Percentiles rank a stretch among this genome's conserved stretches.
Conservation (phyloP, 2,888 invertebrate genomes). For the Zonitis immaculata region DNA sequence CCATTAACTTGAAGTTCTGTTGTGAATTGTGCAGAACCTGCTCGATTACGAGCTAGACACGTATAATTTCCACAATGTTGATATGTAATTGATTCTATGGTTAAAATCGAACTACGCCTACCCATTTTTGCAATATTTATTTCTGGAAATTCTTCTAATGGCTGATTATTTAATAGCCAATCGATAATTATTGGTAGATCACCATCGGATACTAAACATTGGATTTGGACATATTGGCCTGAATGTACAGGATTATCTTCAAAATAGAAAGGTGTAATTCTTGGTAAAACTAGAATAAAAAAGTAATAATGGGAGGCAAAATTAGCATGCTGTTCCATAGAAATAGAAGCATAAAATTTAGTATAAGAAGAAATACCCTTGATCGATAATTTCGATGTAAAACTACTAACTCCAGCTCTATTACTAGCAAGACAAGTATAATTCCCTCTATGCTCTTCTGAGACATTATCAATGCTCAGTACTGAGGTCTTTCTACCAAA, state of each 20-base stretch:
- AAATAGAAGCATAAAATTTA: background rate
- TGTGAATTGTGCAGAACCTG: constrained; percentile 35
- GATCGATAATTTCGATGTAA: constrained; percentile 52
- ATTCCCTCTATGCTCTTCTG: constrained; percentile 54
- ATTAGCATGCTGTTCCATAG: background rate
- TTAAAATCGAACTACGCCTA: constrained; percentile 55
- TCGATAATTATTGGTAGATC: constrained; percentile 60
- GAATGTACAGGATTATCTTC: constrained; percentile 59
- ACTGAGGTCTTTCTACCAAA: constrained; percentile 63
- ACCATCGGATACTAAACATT: constrained; percentile 61
- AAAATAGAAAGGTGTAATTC: constrained; percentile 62
- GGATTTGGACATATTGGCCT: constrained; percentile 59
- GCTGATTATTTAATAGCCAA: constrained; percentile 57
- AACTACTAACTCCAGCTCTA: constrained; percentile 51
- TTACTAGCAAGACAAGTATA: constrained; percentile 58
- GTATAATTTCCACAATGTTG: constrained; percentile 71
- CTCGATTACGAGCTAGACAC: constrained; percentile 58
- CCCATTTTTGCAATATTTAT: constrained; percentile 39
- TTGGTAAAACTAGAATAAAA: constrained; percentile 56
- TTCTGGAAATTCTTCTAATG: constrained; percentile 36
- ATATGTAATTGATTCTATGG: constrained; percentile 61
- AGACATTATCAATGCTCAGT: constrained; percentile 57
- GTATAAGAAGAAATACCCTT: constrained; percentile 48
- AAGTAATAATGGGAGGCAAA: background rate
- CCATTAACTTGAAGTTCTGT: constrained; percentile 66